A percentile compares a stretch with the other conserved stretches of the same genome.
Conservation (phyloP, 2,888 invertebrate genomes). For the Carpatolechia fugitivella region DNA sequence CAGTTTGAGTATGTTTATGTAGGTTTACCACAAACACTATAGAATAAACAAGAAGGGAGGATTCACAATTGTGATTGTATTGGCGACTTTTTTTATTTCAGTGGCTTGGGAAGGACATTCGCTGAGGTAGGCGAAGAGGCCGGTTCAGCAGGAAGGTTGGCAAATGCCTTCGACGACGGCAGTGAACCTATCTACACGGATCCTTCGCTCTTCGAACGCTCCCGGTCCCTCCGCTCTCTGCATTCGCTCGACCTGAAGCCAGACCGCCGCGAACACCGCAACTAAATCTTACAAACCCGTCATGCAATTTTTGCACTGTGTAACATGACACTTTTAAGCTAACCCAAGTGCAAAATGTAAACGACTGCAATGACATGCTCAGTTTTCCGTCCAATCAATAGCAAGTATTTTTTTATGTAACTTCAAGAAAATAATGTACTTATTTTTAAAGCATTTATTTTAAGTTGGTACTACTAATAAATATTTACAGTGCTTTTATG, state of each 20-base stretch:
- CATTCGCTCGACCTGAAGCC: conserved; percentile 80
- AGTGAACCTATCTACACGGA: conserved; percentile 97
- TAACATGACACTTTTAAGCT: conserved; percentile 4
- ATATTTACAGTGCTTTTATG: conserved; percentile 53
- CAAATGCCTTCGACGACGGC: conserved; percentile 87
- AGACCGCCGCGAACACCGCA: conserved; percentile 64
- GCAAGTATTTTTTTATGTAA: conserved; percentile 20
- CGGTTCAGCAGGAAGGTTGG: conserved; percentile 71
- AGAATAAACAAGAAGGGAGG: no score
- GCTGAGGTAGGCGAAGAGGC: conserved; percentile 66
- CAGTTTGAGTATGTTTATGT: no score
- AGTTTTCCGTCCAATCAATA: conserved; percentile 41
- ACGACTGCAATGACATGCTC: conserved; percentile 54
- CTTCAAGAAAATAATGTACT: conserved; percentile 33
- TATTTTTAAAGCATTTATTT: conserved; percentile 47
- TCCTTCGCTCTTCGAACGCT: conserved; percentile 93
- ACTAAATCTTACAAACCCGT: conserved; percentile 36
- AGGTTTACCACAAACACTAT: no score
- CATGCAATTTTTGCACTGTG: background rate
- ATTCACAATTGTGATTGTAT: no score
- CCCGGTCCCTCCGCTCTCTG: conserved; percentile 84
- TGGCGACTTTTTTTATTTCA: conserved; percentile 30
- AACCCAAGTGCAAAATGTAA: conserved; percentile 23
- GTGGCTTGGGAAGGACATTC: conserved; percentile 67
- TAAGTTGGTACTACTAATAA: conserved; percentile 72